Percentiles rank a stretch among this genome's conserved stretches.
Conservation (phyloP, 2,797 vertebrate genomes). For the Pogoniulus pusillus region DNA sequence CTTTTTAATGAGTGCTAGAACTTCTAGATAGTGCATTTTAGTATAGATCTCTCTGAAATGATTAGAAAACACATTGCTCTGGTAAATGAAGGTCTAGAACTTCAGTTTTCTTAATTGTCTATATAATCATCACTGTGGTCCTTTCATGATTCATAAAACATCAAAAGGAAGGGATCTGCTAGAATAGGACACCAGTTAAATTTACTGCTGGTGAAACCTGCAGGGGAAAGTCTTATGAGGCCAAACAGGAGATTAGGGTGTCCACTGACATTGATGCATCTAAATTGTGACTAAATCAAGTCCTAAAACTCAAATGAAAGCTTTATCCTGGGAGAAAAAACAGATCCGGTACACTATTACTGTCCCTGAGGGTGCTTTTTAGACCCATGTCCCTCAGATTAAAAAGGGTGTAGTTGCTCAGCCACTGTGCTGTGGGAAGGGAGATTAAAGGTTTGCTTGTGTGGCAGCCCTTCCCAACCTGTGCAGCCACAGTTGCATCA, state of each 20-base stretch:
- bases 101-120: not conserved
- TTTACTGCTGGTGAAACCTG: not conserved
- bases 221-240: not conserved
- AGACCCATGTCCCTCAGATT: not conserved
- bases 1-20: not conserved
- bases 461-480: not conserved
- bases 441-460: not conserved
- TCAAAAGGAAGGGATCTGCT: not conserved
- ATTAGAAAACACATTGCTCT: not conserved
- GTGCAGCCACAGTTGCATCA: not conserved
- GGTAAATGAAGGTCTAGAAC: not conserved
- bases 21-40: not conserved
- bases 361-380: not conserved
- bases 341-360: not conserved
- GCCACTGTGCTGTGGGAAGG: not conserved
- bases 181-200: not conserved
- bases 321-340: not conserved
- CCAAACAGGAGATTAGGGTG: not conserved
- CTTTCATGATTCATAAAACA: not conserved
- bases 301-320: not conserved
- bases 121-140: not conserved
- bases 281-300: not conserved
- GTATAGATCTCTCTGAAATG: not conserved
- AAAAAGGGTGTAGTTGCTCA: not conserved
- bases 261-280: not conserved